A percentile compares a stretch with the other conserved stretches of the same genome.
These are phyloP conservation scores for Elysia crispata DNA, from an alignment of 2,888 invertebrate species.

Conservation along the genomic window DNA sequence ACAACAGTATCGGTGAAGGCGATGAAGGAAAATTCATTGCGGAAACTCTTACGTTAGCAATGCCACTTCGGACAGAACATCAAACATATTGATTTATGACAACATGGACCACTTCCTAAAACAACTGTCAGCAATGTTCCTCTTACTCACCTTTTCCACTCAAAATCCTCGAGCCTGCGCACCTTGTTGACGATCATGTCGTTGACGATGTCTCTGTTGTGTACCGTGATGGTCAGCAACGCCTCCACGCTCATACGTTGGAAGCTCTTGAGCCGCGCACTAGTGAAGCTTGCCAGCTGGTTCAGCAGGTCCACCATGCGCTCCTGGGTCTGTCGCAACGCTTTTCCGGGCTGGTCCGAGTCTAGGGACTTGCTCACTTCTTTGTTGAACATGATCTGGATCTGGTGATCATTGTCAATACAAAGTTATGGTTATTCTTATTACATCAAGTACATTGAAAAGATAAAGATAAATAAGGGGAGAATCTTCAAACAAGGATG, in stretches of 20 bases:
- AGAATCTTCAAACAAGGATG: no score
- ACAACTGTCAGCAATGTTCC: no score
- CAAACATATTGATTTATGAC: no score
- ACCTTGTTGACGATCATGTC: slow-evolving; percentile 72
- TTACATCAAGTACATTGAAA: no score
- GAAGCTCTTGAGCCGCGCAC: slow-evolving; percentile 63
- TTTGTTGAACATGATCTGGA: slow-evolving; percentile 76
- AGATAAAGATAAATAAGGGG: no score
- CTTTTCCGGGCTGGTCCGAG: slow-evolving; percentile 56
- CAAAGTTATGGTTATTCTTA: background rate
- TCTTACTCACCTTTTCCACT: slow-evolving; percentile 74
- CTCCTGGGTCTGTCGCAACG: slow-evolving; percentile 64
- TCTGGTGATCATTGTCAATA: slow-evolving; percentile 58
- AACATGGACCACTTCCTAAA: no score
- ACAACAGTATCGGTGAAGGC: no score
- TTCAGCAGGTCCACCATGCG: slow-evolving; percentile 69
- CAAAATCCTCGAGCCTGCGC: slow-evolving; percentile 72
- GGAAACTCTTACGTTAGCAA: no score
- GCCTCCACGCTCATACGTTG: slow-evolving; percentile 76
- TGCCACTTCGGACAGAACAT: no score
- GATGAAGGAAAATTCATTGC: no score
- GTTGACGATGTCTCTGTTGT: slow-evolving; percentile 75
- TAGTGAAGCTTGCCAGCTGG: slow-evolving; percentile 72
- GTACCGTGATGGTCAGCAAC: slow-evolving; percentile 75
- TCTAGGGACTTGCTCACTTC: slow-evolving; percentile 69